Evolutionary conservation across 2,888 invertebrate species (phyloP).

Genomic region (Cecidostiba fungosa): DNA sequence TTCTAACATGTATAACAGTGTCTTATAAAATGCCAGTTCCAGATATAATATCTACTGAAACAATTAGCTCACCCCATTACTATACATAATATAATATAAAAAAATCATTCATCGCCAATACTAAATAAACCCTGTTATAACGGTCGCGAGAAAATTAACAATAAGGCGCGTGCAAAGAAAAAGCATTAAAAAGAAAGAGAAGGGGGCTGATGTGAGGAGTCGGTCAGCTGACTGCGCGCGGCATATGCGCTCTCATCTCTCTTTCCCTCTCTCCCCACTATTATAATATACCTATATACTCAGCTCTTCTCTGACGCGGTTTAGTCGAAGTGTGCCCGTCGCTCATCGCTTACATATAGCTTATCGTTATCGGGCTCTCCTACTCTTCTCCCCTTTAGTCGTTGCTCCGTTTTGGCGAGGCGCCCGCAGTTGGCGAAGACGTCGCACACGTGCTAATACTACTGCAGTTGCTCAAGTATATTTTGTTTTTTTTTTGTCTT

Average conservation of each 20-base stretch:
- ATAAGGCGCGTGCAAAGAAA: not conserved
- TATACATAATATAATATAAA: no score
- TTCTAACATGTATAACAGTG: no score
- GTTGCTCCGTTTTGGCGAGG: not conserved
- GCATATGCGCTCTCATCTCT: not conserved
- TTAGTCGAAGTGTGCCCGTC: constrained; percentile 21
- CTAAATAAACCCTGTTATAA: no score
- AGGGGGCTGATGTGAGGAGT: not conserved
- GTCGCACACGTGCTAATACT: not conserved
- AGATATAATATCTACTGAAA: no score
- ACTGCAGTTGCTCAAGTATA: not conserved
- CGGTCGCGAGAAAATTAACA: no score
- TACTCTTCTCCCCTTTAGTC: not conserved
- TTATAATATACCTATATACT: not conserved
- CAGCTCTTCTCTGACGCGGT: not conserved
- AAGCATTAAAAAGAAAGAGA: not conserved
- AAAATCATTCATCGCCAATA: no score
- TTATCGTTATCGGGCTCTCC: not conserved
- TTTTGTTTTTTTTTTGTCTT: not conserved
- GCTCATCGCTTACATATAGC: not conserved
- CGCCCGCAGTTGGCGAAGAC: not conserved
- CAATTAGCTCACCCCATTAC: no score
- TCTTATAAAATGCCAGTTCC: no score
- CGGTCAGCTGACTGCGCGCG: constrained; percentile 51
- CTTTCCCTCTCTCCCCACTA: no score